Base-by-base conservation (phyloP, 2,888 invertebrate genomes). In the Clostera curtula region DNA sequence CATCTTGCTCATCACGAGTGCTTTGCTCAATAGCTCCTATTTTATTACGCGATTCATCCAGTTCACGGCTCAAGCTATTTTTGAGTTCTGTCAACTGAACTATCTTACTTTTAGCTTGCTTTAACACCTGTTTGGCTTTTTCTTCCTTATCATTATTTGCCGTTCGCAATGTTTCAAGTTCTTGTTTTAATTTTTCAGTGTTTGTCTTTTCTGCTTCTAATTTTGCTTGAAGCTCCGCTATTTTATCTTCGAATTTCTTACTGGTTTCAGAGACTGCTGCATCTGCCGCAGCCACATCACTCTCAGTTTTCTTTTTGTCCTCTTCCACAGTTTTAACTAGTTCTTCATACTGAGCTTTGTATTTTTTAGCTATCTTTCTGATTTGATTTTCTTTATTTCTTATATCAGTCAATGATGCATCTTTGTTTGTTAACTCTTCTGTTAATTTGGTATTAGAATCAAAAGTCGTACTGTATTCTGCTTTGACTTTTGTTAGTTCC, bases 341-440 rank as follows among this genome's bases (percentile, higher is more conserved):
- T 46, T 94, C 94, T 59, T 93, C 92, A 61, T 87, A 95, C 46
- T 92, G 93, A 5, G 89, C 90, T 69, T 96, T 97, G 65, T 97
- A 97, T 56, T 95, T 95, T 55, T 95, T 93, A 4, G 96, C 97
- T 43, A 97, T 94, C 65, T 93, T 95, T 45, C 93, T 88, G 18
- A 94, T 90, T 62, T 91, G 90, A 40, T 88, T 73, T 64, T 90
- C 90, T 47, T 90, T 90, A 50, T 88, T 90, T 38, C 87, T 86
- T 8, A 89, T 87, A 43, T 93, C 92, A 19, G 85, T 87, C 7
- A 92, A 72, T 12, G 87, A 77, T 1, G 87, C 87, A 41, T 92
- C 91, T 59, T 91, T 93, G 9, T 77, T 85, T 4, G 86, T 76
- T 3, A 90, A 56, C 25, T 91, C 91, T 52, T 91, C 90, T 10